Base-by-base conservation (phyloP, 2,888 invertebrate species). In the Ceriagrion tenellum region DNA sequence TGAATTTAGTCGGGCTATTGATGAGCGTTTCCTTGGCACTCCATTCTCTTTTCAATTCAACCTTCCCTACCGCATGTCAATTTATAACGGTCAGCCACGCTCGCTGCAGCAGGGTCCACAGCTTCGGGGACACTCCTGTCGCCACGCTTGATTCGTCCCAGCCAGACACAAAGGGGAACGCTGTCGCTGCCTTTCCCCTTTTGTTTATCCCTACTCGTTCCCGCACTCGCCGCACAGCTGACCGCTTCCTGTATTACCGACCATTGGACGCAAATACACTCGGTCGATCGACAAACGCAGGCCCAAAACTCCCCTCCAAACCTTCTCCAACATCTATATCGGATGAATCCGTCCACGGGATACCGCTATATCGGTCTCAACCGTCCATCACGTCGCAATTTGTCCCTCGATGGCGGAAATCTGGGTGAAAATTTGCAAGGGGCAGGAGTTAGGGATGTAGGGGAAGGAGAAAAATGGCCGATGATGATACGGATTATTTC, bases 181-280 rank as follows among this genome's bases (percentile, higher is more conserved):
- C 81, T 81, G 81, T 81, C 12, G 35, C 35, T 12, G 74, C 12
- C 74, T 23, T 8, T 26, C 69, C 26, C 47, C 47, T 59, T 59
- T 59, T 59, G 59, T 30, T 81, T 81, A 13, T 81, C 69, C 69
- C 26, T 26, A 8, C 26, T 26, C 69, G 59, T 26, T 26, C 69
- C 26, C 69, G 4, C 20, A 23, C 26, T 20, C 69, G 35, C 81
- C 4, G 35, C 12, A 81, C 30, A 35, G 81, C 26, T 81, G 81
- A 81, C 81, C 16, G 81, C 81, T 81, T 16, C 59, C 59, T 59
- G 16, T 20, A 12, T 59, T 59, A 59, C 59, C 81, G 81, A 35
- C 81, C 81, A 81, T 35, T 30, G 81, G 81, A 81, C 81, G 30
- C 81, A 81, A 81, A 81, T 81, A 81, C 26, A 35, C 81, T 23